Percentiles rank a stretch among this genome's conserved stretches.
These are phyloP conservation scores for Augiades crinisus DNA, from an alignment of 2,888 invertebrate species.

Conservation along the genomic window DNA sequence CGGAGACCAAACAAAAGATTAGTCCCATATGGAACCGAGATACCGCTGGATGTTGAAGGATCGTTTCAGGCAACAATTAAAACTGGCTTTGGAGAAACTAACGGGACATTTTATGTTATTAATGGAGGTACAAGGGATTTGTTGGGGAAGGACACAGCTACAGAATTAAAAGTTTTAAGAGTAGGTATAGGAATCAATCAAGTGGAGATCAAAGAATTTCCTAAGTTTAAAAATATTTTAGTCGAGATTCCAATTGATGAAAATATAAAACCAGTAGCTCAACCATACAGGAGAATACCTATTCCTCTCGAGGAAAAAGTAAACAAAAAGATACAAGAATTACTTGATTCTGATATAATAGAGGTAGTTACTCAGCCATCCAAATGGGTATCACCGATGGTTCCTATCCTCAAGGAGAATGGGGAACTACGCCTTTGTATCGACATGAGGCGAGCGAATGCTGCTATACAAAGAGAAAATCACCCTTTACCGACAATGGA, in stretches of 20 bases:
- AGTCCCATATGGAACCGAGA: constrained; percentile 23
- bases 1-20: constrained; percentile 32
- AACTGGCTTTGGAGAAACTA: neutral
- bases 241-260: constrained; percentile 28
- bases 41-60: constrained; percentile 8
- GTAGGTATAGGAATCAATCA: constrained; percentile 19
- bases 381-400: constrained; percentile 35
- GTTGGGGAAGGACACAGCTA: constrained; percentile 30
- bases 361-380: constrained; percentile 33
- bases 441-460: constrained; percentile 41
- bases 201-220: constrained; percentile 24
- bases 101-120: neutral
- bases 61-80: constrained; percentile 17
- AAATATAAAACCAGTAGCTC: neutral
- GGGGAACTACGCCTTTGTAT: constrained; percentile 37
- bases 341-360: constrained; percentile 34
- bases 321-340: constrained; percentile 31
- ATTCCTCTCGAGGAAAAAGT: constrained; percentile 26
- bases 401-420: constrained; percentile 35
- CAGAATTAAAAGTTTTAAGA: constrained; percentile 26
- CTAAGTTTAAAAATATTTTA: constrained; percentile 31
- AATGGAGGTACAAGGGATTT: constrained; percentile 17
- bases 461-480: constrained; percentile 37
- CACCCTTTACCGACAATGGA: constrained; percentile 40
- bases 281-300: neutral